Conservation (phyloP, 2,888 invertebrate species). For the Hemithea aestivaria region DNA sequence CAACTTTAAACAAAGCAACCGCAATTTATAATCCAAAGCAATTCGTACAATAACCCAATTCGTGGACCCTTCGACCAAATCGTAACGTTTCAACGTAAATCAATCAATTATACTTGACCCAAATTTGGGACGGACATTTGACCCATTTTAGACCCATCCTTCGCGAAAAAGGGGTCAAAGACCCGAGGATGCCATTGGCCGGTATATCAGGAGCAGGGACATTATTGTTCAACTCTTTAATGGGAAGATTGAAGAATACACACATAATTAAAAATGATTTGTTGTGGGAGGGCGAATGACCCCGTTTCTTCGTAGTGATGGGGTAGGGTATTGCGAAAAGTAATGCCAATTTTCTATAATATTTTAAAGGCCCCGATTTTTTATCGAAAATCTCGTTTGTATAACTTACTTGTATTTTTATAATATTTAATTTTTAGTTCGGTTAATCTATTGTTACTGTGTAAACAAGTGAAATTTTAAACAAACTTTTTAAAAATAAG, state of each 20-base stretch:
- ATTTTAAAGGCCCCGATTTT: too few species aligned
- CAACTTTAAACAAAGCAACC: neutral
- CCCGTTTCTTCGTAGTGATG: constrained; percentile 61
- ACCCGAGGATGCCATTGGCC: constrained; percentile 41
- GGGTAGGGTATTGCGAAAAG: neutral
- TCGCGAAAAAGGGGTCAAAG: constrained; percentile 53
- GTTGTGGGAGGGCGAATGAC: constrained; percentile 69
- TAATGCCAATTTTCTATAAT: too few species aligned
- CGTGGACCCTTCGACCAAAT: neutral
- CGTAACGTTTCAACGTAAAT: constrained; percentile 37
- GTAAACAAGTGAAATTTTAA: too few species aligned
- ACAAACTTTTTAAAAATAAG: too few species aligned
- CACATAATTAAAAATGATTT: constrained; percentile 77
- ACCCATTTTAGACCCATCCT: constrained; percentile 62
- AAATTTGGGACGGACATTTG: constrained; percentile 51
- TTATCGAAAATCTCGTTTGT: too few species aligned
- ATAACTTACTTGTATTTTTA: too few species aligned
- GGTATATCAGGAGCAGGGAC: constrained; percentile 24
- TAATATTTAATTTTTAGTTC: too few species aligned
- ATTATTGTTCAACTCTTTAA: constrained; percentile 53
- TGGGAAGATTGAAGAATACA: constrained; percentile 68
- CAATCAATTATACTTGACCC: constrained; percentile 57
- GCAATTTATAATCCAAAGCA: neutral
- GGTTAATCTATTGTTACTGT: too few species aligned
- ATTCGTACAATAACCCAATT: neutral